Evolutionary conservation across 2,888 invertebrate genomes (phyloP).

Genomic region (Germaria angustata): DNA sequence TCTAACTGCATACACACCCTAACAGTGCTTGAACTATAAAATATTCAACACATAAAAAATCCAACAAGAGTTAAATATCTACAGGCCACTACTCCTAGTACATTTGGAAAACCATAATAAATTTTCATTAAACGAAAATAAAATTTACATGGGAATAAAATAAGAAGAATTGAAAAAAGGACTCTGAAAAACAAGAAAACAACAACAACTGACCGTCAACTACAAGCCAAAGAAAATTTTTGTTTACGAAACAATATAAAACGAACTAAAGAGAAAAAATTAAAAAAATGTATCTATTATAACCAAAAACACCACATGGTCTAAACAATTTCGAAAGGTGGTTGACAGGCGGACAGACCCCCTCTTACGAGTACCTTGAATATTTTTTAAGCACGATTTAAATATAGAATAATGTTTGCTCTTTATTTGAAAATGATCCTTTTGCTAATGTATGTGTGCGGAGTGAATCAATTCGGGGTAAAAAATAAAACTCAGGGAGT

Average conservation of each 20-base stretch:
- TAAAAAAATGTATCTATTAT: not conserved
- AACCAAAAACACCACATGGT: conserved; percentile 15
- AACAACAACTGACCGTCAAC: conserved; percentile 3
- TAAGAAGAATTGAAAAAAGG: not conserved
- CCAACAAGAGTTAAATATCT: not conserved
- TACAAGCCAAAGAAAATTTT: conserved; percentile 31
- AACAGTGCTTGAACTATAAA: not conserved
- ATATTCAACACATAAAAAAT: conserved; percentile 30
- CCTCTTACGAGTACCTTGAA: not conserved
- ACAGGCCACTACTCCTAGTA: not conserved
- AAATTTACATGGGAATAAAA: not conserved
- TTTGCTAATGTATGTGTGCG: not conserved
- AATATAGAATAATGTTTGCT: conserved; percentile 11
- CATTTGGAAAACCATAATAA: conserved; percentile 31
- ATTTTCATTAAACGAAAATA: conserved; percentile 38
- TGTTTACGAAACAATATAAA: conserved; percentile 28
- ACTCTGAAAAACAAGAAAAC: not conserved
- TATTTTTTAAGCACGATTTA: conserved; percentile 6
- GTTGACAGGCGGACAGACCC: conserved; percentile 18
- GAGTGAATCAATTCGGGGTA: conserved; percentile 21
- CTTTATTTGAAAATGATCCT: conserved; percentile 34
- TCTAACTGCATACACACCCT: not conserved
- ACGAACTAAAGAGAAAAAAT: not conserved
- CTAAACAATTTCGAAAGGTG: conserved; percentile 17
- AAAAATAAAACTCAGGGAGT: not conserved